Evolutionary conservation across 2,113 vertebrate genomes (phyloP).

Genomic region (Fulmarus glacialis): DNA sequence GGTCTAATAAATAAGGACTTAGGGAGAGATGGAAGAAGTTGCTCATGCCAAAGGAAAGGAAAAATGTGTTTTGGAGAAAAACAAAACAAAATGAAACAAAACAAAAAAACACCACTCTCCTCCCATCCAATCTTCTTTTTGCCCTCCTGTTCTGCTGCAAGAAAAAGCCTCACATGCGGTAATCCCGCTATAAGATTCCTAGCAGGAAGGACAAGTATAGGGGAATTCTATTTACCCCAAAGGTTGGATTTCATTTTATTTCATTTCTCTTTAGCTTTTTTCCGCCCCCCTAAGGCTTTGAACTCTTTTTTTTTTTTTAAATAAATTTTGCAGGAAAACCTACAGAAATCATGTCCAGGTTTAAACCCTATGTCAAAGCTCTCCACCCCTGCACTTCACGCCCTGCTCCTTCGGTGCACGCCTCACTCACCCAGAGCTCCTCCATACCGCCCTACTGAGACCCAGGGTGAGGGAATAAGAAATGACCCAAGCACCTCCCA

Average conservation of each 20-base stretch:
- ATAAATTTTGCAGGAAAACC: background rate
- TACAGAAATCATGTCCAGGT: background rate
- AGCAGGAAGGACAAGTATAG: background rate
- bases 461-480: background rate
- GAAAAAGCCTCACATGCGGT: background rate
- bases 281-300: background rate
- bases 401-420: rapidly evolving
- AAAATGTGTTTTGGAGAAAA: background rate
- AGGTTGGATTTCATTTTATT: background rate
- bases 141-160: background rate
- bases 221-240: slow-evolving; percentile 3
- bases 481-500: background rate
- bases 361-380: background rate
- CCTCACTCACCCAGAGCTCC: background rate
- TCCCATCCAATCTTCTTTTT: background rate
- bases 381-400: background rate
- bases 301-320: background rate
- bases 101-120: background rate
- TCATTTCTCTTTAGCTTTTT: background rate
- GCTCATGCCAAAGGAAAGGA: background rate
- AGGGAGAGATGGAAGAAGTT: background rate
- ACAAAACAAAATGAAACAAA: background rate
- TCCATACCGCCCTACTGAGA: rapidly evolving
- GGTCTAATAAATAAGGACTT: background rate
- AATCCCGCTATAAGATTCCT: background rate